Conservation (phyloP, 2,888 invertebrate species). For the Platycheirus rosarum region DNA sequence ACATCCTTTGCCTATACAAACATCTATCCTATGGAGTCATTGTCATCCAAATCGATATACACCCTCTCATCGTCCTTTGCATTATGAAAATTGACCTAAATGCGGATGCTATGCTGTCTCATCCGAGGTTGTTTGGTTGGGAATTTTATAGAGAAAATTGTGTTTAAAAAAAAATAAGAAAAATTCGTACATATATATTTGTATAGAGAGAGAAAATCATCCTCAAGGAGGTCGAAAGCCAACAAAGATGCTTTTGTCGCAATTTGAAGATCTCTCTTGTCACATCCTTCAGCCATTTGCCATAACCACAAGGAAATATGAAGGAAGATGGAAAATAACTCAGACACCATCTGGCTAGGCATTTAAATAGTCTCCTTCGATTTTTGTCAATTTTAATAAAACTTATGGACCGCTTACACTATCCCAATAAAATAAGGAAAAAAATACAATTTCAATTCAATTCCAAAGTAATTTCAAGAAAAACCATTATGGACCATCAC, state of each 20-base stretch:
- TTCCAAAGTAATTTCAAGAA: no score
- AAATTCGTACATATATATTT: background rate
- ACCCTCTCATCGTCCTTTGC: constrained; percentile 25
- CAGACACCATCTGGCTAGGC: background rate
- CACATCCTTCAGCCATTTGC: background rate
- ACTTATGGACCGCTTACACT: background rate
- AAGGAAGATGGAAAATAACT: constrained; percentile 7
- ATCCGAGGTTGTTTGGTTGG: constrained; percentile 40
- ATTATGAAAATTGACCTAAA: constrained; percentile 62
- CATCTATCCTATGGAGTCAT: constrained; percentile 23
- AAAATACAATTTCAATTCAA: no score
- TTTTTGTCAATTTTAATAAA: background rate
- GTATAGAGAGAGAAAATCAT: background rate
- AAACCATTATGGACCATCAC: no score
- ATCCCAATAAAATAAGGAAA: no score
- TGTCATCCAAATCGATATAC: constrained; percentile 57
- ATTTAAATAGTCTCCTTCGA: constrained; percentile 1
- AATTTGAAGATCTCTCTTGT: constrained; percentile 7
- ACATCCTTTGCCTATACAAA: background rate
- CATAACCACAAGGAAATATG: constrained; percentile 18
- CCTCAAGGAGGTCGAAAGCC: constrained; percentile 7
- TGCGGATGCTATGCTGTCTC: constrained; percentile 26
- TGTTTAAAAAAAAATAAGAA: constrained; percentile 4
- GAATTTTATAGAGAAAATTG: background rate
- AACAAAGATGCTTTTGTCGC: constrained; percentile 10